phyloP scores from a whole-genome alignment of 2,113 vertebrate species.

The Panthera uncia region DNA sequence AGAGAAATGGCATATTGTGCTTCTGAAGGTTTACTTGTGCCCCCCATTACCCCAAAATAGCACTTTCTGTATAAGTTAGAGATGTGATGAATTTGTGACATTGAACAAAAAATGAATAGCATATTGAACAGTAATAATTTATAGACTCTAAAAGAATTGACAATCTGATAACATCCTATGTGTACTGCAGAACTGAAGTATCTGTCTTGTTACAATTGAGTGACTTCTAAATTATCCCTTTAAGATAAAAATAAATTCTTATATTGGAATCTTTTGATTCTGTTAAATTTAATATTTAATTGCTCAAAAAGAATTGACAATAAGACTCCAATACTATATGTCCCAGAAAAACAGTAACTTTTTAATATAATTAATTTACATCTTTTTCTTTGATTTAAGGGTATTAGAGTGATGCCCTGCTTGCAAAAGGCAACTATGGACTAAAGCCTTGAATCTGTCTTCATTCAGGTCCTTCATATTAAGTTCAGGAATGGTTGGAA shows the following conservation, averaged over 20 bases:
- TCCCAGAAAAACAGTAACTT: background rate
- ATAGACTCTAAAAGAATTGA: background rate
- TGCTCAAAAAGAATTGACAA: background rate
- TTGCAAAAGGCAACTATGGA: background rate
- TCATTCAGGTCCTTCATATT: background rate
- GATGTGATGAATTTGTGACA: background rate
- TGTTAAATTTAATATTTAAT: background rate
- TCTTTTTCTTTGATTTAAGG: background rate
- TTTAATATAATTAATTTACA: background rate
- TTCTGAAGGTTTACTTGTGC: background rate
- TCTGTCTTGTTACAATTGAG: background rate
- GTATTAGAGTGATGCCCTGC: background rate
- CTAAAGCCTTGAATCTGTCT: background rate
- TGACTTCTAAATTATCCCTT: constrained; percentile 19
- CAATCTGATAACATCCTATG: background rate
- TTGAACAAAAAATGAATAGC: background rate
- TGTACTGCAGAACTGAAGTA: background rate
- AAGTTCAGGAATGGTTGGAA: background rate
- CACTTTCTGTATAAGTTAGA: background rate
- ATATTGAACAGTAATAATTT: background rate
- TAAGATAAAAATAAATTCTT: background rate
- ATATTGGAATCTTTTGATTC: background rate
- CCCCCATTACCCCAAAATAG: background rate
- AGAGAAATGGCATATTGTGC: background rate
- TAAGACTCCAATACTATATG: background rate